Base-by-base conservation (phyloP, 2,113 vertebrate species). In the Chloropsis hardwickii region DNA sequence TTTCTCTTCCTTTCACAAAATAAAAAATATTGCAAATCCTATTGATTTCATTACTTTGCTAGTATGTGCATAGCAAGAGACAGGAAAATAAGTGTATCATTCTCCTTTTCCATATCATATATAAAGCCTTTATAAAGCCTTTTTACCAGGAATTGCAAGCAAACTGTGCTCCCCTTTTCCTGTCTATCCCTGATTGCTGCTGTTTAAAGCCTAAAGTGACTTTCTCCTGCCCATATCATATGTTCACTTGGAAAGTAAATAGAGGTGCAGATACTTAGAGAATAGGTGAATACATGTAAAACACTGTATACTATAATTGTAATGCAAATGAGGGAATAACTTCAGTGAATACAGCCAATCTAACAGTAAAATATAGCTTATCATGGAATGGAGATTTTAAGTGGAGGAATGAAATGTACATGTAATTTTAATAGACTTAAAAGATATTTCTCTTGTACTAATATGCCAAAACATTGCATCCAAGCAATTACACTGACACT, bases 351-450 rank as follows among this genome's bases (percentile, higher is more conserved):
- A 62, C 67, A 78, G 79, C 70, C 78, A 92, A 94, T 91, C 77
- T 95, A 95, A 76, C 70, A 79, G 57, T 66, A 67, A 88, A 96
- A 91, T 95, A 53, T 31, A 84, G 48, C 47, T 94, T 90, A 77
- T 92, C 90, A 85, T 70, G 60, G 77, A 82, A 85, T 17, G 66
- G 86, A 84, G 91, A 86, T 62, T 90, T 74, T 69, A 94, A 93
- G 81, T 91, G 81, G 58, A 95, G 54, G 69, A 95, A 88, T 88
- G 78, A 94, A 94, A 81, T 73, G 40, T 84, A 66, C 53, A 33
- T 96, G 66, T 88, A 64, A 92, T 97, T 97, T 92, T 96, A 85
- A 69, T 61, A 96, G 81, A 35, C 91, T 92, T 94, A 90, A 86
- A 92, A 88, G 81, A 96, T 91, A 93, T 66, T 69, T 85, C 60